phyloP scores from a whole-genome alignment of 35 echinoderm and acorn worm species.

The Strongylocentrotus purpuratus region DNA sequence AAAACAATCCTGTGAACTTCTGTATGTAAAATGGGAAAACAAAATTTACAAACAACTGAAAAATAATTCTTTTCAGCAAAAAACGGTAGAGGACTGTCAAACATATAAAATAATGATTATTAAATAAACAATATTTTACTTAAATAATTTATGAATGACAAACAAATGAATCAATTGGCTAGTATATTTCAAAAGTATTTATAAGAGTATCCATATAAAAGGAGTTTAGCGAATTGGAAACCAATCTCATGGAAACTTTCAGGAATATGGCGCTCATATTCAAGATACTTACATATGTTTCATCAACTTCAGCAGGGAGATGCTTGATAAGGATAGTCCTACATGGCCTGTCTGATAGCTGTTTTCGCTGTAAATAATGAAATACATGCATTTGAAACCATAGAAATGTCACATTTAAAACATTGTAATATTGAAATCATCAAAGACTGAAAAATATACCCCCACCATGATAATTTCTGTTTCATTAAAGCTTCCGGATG shows the following conservation, averaged over 20 bases:
- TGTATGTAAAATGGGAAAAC: too few relatives aligned
- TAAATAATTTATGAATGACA: not conserved
- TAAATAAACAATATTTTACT: not conserved
- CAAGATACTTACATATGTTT: constrained; percentile 19
- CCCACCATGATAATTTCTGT: not conserved
- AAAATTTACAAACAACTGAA: too few relatives aligned
- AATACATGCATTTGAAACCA: not conserved
- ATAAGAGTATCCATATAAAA: not conserved
- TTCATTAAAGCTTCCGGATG: too few relatives aligned
- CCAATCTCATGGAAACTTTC: not conserved
- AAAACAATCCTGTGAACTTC: too few relatives aligned
- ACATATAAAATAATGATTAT: too few relatives aligned
- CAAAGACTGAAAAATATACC: not conserved
- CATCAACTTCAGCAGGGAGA: constrained; percentile 48
- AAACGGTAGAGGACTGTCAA: too few relatives aligned
- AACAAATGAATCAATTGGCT: not conserved
- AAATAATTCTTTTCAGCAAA: too few relatives aligned
- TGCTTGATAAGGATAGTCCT: constrained; percentile 49
- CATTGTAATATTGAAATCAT: not conserved
- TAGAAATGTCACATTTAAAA: too few relatives aligned
- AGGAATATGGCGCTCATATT: not conserved
- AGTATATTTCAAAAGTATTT: not conserved
- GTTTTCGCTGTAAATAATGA: not conserved
- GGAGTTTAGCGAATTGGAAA: not conserved
- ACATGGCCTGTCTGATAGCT: not conserved